Base-by-base conservation (phyloP, 64 coral and sea anemone genomes). In the Catalaphyllia jardinei region DNA sequence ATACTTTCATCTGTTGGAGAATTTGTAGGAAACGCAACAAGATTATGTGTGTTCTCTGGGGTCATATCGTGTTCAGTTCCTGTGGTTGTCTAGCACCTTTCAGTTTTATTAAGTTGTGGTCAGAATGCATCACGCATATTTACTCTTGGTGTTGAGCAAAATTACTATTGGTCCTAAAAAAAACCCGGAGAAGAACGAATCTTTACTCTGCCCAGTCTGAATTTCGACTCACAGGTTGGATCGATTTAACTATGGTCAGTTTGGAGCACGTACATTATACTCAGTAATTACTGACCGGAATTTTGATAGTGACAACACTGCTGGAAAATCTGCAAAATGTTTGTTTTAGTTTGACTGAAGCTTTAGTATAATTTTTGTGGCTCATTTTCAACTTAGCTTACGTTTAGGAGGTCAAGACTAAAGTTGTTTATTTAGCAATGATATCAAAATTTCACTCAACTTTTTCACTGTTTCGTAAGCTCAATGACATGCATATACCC, bases 81-180 rank as follows among this genome's bases (percentile, higher is more conserved):
- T 77, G 74, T 77, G 74, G 74, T 49, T 10, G 74, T 77, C 74
- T 77, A 77, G 74, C 74, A 77, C 74, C 31, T 74, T 77, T 76
- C 74, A 25, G 20, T 38, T 24, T 22, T 12, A 50, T 24, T 77
- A 63, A n/a, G 60, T 64, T 85, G 62, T 71, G 81, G 62, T 85
- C 29, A 51, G 81, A 20, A 25, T 22, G 50, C 29, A 85, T 85
- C 33, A 85, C 62, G 62, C 62, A 85, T 85, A 63, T 38, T 83
- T 46, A 12, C 30, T 65, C 39, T 61, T 31, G 10, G 8, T 16
- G 29, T 27, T 28, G 0, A 69, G 22, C 65, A 69, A 69, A 69
- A 69, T 69, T 69, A 25, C 22, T 11, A 1, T 69, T 28, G 8
- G 65, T 10, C 25, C 4, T 29, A 14, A 29, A 31, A 60, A 77